phyloP scores from a whole-genome alignment of 2,113 vertebrate species.

The Siphamia tubifer region DNA sequence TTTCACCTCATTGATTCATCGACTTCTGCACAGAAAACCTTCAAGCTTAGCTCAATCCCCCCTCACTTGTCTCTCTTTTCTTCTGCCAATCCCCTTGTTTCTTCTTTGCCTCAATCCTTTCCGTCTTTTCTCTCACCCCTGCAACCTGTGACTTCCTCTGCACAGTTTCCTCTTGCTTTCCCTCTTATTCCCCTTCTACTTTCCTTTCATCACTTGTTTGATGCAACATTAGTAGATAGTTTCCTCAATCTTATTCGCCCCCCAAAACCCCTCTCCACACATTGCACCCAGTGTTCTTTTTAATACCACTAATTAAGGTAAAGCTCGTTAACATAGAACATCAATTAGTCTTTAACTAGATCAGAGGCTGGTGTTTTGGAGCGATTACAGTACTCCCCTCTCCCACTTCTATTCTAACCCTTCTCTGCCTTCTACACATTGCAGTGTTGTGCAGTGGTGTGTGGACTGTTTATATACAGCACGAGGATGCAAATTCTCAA shows the following conservation, averaged over 20 bases:
- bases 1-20: slow-evolving; percentile 66
- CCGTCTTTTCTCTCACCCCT: slow-evolving; percentile 46
- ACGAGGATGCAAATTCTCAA: not conserved
- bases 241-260: slow-evolving; percentile 35
- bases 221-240: slow-evolving; percentile 61
- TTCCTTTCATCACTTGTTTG: slow-evolving; percentile 61
- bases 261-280: slow-evolving; percentile 31
- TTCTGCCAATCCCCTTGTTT: slow-evolving; percentile 46
- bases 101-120: slow-evolving; percentile 47
- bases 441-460: slow-evolving; percentile 30
- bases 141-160: slow-evolving; percentile 69
- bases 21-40: slow-evolving; percentile 58
- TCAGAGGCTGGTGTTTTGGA: slow-evolving; percentile 81
- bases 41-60: slow-evolving; percentile 33
- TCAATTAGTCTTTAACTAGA: slow-evolving; percentile 82
- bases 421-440: slow-evolving; percentile 32
- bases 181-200: slow-evolving; percentile 14
- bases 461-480: not conserved
- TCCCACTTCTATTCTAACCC: slow-evolving; percentile 46
- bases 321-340: slow-evolving; percentile 82
- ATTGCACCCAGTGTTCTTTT: slow-evolving; percentile 66
- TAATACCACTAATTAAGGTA: slow-evolving; percentile 83
- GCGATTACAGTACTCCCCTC: slow-evolving; percentile 68
- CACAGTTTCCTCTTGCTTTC: slow-evolving; percentile 30
- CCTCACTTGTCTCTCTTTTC: slow-evolving; percentile 24